Percentiles rank a stretch among this genome's conserved stretches.
Conservation (phyloP, 2,113 vertebrate species). For the Gavia stellata region DNA sequence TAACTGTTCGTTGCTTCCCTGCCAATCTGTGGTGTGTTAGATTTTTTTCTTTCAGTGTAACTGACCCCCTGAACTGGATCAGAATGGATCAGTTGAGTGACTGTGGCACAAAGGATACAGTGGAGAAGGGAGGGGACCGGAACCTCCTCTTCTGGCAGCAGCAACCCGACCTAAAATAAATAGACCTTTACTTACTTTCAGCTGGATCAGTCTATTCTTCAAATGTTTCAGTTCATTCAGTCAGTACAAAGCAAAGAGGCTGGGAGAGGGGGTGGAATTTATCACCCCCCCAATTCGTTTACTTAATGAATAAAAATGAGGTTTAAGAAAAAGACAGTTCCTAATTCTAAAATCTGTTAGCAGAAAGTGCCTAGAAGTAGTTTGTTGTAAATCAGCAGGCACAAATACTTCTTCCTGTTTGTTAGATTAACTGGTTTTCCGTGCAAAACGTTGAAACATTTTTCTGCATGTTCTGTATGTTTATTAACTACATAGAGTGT, state of each 20-base stretch:
- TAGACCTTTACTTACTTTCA: neutral
- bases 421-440: neutral
- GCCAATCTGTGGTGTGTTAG: neutral
- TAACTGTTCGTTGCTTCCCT: neutral
- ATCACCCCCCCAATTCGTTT: neutral
- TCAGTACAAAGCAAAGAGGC: neutral
- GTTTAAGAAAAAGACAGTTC: neutral
- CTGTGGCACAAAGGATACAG: neutral
- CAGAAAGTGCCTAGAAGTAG: neutral
- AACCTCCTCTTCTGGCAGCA: neutral
- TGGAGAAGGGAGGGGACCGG: rapidly evolving
- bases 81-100: neutral
- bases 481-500: neutral
- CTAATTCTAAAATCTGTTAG: neutral
- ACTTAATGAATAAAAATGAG: neutral
- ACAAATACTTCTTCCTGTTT: neutral
- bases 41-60: neutral
- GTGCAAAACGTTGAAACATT: neutral
- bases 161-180: neutral
- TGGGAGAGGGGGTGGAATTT: neutral
- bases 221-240: neutral
- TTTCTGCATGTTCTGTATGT: neutral
- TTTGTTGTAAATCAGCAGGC: neutral
- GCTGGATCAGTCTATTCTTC: neutral
- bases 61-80: neutral